A percentile compares a stretch with the other conserved stretches of the same genome.
These are phyloP conservation scores for Mormyrus hasselquistii DNA, from an alignment of 2,797 vertebrate genomes.

Conservation along the genomic window DNA sequence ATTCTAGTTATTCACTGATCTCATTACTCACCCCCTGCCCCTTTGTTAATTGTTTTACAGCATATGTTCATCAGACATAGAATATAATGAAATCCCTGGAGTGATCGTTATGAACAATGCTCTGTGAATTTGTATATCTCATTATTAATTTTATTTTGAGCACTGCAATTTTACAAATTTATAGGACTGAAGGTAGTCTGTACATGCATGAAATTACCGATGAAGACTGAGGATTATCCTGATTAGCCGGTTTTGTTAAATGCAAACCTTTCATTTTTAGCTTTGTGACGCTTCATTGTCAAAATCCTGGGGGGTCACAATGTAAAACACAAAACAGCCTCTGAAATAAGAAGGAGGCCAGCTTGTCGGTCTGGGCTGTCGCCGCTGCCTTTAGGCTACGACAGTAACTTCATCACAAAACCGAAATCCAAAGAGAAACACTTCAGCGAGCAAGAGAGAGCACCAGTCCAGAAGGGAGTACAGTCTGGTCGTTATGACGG, in stretches of 20 bases:
- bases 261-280: not conserved
- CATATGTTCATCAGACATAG: conserved; percentile 8
- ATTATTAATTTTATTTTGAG: not conserved
- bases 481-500: not conserved
- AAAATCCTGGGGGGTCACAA: not conserved
- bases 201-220: not conserved
- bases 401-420: not conserved
- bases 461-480: not conserved
- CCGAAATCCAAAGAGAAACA: not conserved
- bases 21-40: not conserved
- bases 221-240: not conserved
- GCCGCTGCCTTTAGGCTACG: conserved; percentile 2
- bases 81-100: not conserved
- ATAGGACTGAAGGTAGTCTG: not conserved
- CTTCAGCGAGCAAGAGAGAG: not conserved
- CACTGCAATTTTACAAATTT: not conserved
- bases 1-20: not conserved
- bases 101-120: not conserved
- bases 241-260: not conserved
- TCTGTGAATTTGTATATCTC: not conserved
- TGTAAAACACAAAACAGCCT: not conserved
- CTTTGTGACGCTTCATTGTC: not conserved
- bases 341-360: not conserved
- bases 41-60: conserved; percentile 15
- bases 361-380: not conserved